These are phyloP conservation scores for Campoletis raptor DNA, from an alignment of 2,888 invertebrate species.

Conservation along the genomic window DNA sequence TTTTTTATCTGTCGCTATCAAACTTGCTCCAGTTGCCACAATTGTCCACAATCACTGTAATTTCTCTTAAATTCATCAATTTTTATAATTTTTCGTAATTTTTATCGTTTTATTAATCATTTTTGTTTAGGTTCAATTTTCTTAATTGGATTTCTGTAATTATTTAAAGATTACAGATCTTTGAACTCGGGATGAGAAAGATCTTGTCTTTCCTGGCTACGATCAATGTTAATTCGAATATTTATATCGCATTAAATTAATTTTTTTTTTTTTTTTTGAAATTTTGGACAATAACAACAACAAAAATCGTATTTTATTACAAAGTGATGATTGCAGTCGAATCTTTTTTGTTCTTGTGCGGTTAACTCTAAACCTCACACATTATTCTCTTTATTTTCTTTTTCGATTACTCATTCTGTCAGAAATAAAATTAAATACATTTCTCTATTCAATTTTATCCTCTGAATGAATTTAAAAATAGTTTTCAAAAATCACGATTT, in stretches of 20 bases:
- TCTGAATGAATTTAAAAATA: no score
- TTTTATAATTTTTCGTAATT: not conserved
- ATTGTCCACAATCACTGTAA: not conserved
- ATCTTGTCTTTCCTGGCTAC: not conserved
- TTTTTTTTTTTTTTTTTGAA: no score
- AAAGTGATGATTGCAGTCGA: not conserved
- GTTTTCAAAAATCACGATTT: no score
- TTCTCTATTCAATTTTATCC: not conserved
- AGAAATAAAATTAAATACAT: no score
- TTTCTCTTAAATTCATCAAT: not conserved
- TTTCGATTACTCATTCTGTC: no score
- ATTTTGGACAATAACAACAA: no score
- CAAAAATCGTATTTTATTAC: not conserved
- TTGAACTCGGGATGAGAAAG: not conserved
- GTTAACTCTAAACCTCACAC: no score
- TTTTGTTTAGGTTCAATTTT: not conserved
- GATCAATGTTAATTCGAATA: not conserved
- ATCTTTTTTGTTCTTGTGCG: not conserved
- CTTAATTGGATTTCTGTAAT: not conserved
- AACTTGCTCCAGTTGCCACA: not conserved
- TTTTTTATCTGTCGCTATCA: slow-evolving; percentile 11
- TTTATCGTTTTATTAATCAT: not conserved
- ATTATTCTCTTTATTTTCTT: no score
- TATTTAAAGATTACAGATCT: not conserved
- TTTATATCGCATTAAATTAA: not conserved